Conservation (phyloP, 2,888 invertebrate species). For the Serripes groenlandicus region DNA sequence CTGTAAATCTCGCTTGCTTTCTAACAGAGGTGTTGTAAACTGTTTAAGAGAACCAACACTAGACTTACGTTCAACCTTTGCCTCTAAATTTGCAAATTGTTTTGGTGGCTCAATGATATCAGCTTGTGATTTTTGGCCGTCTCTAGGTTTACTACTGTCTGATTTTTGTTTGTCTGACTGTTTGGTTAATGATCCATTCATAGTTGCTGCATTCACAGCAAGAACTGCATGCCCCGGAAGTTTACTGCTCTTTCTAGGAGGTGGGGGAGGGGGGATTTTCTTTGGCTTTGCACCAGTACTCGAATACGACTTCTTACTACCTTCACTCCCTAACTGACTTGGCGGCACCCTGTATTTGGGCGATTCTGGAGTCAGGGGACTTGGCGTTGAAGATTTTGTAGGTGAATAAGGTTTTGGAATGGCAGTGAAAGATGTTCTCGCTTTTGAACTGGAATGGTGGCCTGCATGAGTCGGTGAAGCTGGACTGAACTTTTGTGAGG, state of each 20-base stretch:
- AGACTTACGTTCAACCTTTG: slow-evolving; percentile 64
- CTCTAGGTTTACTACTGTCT: neutral
- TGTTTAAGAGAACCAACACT: slow-evolving; percentile 65
- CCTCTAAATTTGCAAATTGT: slow-evolving; percentile 63
- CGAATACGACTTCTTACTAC: neutral
- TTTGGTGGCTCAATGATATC: slow-evolving; percentile 63
- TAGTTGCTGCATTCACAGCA: slow-evolving; percentile 63
- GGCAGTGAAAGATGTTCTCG: slow-evolving; percentile 56
- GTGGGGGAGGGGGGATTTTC: slow-evolving; percentile 84
- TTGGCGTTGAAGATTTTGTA: slow-evolving; percentile 56
- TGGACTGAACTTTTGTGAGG: slow-evolving; percentile 62
- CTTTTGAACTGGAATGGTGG: slow-evolving; percentile 24
- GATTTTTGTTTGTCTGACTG: slow-evolving; percentile 4
- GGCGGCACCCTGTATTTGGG: slow-evolving; percentile 62
- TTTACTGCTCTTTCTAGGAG: slow-evolving; percentile 81
- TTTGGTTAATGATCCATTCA: slow-evolving; percentile 59
- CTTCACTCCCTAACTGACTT: slow-evolving; percentile 35
- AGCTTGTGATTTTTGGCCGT: neutral
- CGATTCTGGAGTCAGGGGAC: slow-evolving; percentile 65
- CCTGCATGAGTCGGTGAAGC: slow-evolving; percentile 49
- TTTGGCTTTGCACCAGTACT: slow-evolving; percentile 61
- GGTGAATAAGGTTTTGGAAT: slow-evolving; percentile 65
- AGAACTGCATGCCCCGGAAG: slow-evolving; percentile 67
- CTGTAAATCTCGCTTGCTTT: slow-evolving; percentile 57
- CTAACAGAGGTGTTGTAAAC: slow-evolving; percentile 62